Conservation (phyloP, 2,113 vertebrate species). For the Alectura lathami region DNA sequence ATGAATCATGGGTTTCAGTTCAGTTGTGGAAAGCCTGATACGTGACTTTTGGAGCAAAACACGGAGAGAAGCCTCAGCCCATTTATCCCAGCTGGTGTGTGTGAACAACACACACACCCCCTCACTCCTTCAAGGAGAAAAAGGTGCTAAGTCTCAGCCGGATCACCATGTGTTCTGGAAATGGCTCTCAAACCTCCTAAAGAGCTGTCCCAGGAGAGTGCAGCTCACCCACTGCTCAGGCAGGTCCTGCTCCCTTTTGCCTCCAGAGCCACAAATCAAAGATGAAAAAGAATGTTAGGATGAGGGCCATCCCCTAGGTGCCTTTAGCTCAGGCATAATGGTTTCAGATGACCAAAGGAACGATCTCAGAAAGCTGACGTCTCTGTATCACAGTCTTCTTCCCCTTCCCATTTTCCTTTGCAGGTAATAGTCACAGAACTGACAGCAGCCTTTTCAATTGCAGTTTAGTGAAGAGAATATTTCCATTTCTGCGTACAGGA, state of each 20-base stretch:
- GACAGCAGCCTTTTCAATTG: not conserved
- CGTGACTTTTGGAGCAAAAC: constrained; percentile 5
- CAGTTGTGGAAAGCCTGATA: constrained; percentile 50
- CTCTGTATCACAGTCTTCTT: not conserved
- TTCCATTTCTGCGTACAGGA: not conserved
- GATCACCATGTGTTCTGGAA: not conserved
- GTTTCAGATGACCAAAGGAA: not conserved
- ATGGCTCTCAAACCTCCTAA: not conserved
- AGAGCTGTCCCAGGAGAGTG: not conserved
- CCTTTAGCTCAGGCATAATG: not conserved
- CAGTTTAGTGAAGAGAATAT: not conserved
- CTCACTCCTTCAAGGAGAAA: not conserved
- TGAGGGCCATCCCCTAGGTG: not conserved
- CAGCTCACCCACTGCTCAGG: not conserved
- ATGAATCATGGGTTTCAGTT: constrained; percentile 49
- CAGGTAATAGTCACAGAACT: not conserved
- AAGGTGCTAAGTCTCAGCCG: not conserved
- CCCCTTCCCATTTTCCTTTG: not conserved
- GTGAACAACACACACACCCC: not conserved
- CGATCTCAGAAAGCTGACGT: not conserved
- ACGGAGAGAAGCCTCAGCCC: constrained; percentile 6
- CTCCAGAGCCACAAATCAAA: not conserved
- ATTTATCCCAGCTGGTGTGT: not conserved
- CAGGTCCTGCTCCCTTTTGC: not conserved
- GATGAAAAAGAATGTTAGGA: not conserved